phyloP scores from a whole-genome alignment of 35 echinoderm and acorn worm genomes.

The Heliocidaris erythrogramma region DNA sequence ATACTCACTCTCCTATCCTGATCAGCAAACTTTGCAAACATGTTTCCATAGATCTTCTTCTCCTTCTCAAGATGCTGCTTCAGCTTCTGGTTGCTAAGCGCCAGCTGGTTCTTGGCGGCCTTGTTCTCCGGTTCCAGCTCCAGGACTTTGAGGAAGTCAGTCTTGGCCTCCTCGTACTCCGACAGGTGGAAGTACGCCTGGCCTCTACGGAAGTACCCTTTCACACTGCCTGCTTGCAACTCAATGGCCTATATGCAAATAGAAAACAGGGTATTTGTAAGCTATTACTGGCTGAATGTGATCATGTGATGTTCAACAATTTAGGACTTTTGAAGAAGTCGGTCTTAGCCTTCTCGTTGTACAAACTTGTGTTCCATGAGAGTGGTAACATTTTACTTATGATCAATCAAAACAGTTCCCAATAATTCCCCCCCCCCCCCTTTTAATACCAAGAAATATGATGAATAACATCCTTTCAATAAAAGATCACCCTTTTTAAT shows the following conservation, averaged over 20 bases:
- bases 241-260: constrained; percentile 72
- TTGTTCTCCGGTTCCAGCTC: constrained; percentile 88
- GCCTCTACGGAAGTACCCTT: constrained; percentile 79
- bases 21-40: constrained; percentile 79
- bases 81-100: constrained; percentile 75
- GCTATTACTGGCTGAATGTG: too few species aligned
- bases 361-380: too few species aligned
- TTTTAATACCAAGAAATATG: too few species aligned
- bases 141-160: constrained; percentile 77
- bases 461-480: too few species aligned
- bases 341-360: too few species aligned
- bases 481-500: too few species aligned
- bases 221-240: constrained; percentile 72
- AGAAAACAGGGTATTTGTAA: neutral
- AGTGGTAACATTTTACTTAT: too few species aligned
- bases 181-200: constrained; percentile 61
- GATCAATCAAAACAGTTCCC: too few species aligned
- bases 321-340: too few species aligned
- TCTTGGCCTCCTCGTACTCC: constrained; percentile 68
- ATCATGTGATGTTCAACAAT: too few species aligned
- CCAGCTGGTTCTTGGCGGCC: constrained; percentile 93
- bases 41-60: constrained; percentile 87
- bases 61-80: constrained; percentile 78
- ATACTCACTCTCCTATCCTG: constrained; percentile 56
- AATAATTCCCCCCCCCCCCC: too few species aligned